Percentiles rank a stretch among this genome's conserved stretches.
phyloP scores from a whole-genome alignment of 2,888 invertebrate genomes.

The Troglohyphantes excavatus region DNA sequence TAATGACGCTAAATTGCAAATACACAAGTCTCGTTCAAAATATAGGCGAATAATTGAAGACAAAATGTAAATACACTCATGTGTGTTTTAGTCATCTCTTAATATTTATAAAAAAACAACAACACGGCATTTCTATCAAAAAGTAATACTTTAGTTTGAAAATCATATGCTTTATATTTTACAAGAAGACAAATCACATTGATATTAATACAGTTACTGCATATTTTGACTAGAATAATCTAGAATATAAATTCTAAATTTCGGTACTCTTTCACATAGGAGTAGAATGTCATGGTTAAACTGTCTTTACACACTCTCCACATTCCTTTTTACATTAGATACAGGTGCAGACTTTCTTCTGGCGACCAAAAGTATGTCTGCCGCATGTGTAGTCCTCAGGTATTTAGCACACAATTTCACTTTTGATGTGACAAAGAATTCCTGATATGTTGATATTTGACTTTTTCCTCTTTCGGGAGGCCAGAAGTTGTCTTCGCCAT shows the following conservation, averaged over 20 bases:
- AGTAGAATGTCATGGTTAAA: conserved; percentile 4
- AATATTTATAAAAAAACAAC: too few relatives aligned
- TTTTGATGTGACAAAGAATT: background rate
- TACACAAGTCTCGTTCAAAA: too few relatives aligned
- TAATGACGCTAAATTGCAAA: too few relatives aligned
- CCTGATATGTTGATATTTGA: conserved; percentile 8
- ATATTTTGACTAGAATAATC: conserved; percentile 71
- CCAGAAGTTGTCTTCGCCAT: background rate
- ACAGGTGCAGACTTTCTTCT: conserved; percentile 6
- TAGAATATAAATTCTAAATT: conserved; percentile 70
- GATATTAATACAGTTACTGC: conserved; percentile 41
- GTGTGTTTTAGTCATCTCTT: too few relatives aligned
- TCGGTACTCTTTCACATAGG: conserved; percentile 8
- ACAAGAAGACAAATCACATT: conserved; percentile 16
- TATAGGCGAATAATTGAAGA: too few relatives aligned
- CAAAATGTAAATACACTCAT: too few relatives aligned
- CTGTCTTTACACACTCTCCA: conserved; percentile 3
- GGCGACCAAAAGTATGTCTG: background rate
- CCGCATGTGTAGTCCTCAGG: background rate
- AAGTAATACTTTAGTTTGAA: conserved; percentile 23
- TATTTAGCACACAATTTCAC: background rate
- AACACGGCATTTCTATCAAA: conserved; percentile 5
- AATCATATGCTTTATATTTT: conserved; percentile 30
- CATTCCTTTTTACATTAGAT: conserved; percentile 30
- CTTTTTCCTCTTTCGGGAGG: background rate